Conservation (phyloP, 2,888 invertebrate genomes). For the Thelaira solivaga region DNA sequence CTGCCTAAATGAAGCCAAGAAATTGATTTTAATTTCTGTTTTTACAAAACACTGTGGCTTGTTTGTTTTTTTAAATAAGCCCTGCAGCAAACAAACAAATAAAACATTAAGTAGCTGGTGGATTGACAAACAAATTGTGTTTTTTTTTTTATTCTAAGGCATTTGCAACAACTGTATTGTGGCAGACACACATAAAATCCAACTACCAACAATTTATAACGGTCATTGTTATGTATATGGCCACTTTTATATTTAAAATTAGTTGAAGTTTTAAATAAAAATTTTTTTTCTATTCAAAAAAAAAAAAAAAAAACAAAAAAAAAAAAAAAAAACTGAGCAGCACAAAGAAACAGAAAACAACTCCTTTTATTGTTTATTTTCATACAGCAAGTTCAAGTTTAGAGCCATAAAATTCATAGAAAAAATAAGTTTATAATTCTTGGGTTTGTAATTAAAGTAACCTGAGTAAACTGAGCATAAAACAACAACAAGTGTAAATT, state of each 20-base stretch:
- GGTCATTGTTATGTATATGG: slow-evolving; percentile 19
- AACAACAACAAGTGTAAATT: slow-evolving; percentile 30
- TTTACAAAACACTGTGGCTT: too few species aligned
- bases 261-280: neutral
- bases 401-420: slow-evolving; percentile 8
- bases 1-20: too few species aligned
- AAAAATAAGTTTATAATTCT: neutral
- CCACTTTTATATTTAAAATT: slow-evolving; percentile 6
- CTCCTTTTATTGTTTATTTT: slow-evolving; percentile 12
- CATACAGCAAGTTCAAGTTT: slow-evolving; percentile 34
- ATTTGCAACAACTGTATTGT: neutral
- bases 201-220: slow-evolving; percentile 32
- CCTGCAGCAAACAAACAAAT: slow-evolving; percentile 9
- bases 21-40: too few species aligned
- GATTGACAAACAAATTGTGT: neutral
- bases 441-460: slow-evolving; percentile 27
- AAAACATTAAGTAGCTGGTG: slow-evolving; percentile 5
- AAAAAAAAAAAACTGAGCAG: too few species aligned
- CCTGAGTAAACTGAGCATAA: neutral
- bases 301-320: too few species aligned
- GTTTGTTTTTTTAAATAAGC: neutral
- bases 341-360: neutral
- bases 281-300: neutral
- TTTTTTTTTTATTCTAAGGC: neutral
- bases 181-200: slow-evolving; percentile 7